Percentiles rank a stretch among this genome's conserved stretches.
Evolutionary conservation across 2,113 vertebrate genomes (phyloP).

Genomic region (Nothocercus nigrocapillus): DNA sequence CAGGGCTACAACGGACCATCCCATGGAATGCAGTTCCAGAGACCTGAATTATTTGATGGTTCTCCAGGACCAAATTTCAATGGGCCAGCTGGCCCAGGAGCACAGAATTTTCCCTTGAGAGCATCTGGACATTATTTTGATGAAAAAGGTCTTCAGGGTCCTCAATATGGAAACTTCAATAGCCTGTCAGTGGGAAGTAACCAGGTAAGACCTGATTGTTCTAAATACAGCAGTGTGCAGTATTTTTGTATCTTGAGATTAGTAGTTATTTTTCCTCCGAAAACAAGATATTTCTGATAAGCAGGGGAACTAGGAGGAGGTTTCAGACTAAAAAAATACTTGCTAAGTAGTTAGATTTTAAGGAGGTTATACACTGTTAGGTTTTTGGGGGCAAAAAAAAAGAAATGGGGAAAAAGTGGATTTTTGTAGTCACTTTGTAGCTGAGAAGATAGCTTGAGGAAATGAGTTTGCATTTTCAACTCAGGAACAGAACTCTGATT

Average conservation of each 20-base stretch:
- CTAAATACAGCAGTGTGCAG: neutral
- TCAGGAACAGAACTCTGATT: neutral
- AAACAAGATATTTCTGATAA: neutral
- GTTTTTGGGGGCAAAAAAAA: neutral
- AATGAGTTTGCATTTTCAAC: neutral
- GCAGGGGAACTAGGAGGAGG: neutral
- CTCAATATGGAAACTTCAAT: constrained; percentile 79
- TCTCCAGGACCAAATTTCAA: constrained; percentile 85
- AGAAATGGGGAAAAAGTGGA: neutral
- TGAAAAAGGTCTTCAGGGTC: constrained; percentile 81
- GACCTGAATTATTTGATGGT: constrained; percentile 81
- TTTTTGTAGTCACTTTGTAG: neutral
- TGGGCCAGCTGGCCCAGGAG: constrained; percentile 79
- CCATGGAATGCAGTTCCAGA: constrained; percentile 82
- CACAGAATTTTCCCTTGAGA: constrained; percentile 80
- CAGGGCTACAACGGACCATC: constrained; percentile 81
- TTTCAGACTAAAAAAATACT: neutral
- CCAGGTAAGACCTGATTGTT: constrained; percentile 74
- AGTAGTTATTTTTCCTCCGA: neutral
- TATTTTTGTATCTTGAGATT: neutral
- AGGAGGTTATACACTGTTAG: neutral
- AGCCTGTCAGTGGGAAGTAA: constrained; percentile 76
- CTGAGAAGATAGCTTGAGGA: neutral
- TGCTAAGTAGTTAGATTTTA: neutral
- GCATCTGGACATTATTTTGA: constrained; percentile 85